Conservation (phyloP, 2,113 vertebrate species). For the Ellobius talpinus region DNA sequence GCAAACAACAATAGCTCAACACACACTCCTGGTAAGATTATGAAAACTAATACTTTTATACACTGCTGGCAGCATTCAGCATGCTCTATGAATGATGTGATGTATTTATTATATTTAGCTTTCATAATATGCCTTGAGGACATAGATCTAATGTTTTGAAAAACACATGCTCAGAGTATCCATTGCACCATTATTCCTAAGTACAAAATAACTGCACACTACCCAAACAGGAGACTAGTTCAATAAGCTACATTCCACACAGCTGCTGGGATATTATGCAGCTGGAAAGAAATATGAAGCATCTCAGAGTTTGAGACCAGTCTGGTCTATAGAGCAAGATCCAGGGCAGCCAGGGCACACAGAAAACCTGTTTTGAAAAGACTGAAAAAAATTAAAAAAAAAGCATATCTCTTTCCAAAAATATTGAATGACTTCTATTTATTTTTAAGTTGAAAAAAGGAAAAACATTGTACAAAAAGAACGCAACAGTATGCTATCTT, state of each 20-base stretch:
- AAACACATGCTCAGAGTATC: not conserved
- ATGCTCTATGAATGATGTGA: not conserved
- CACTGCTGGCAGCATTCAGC: not conserved
- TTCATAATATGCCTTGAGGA: constrained; percentile 44
- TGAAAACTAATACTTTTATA: not conserved
- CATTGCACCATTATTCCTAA: not conserved
- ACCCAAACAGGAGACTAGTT: not conserved
- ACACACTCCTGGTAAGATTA: not conserved
- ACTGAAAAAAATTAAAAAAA: not conserved
- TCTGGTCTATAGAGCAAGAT: not conserved
- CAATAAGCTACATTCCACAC: not conserved
- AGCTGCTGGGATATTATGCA: not conserved
- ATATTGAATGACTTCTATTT: not conserved
- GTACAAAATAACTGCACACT: not conserved
- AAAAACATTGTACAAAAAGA: not conserved
- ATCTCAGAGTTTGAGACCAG: not conserved
- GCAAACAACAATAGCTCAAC: constrained; percentile 32
- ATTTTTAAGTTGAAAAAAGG: not conserved
- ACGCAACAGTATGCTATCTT: not conserved
- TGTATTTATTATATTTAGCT: not conserved
- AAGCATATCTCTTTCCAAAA: not conserved
- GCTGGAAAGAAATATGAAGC: not conserved
- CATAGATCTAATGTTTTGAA: not conserved
- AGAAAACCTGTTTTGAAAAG: not conserved
- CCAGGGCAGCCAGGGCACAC: not conserved